These are phyloP conservation scores for Polyodon spathula DNA, from an alignment of 2,113 vertebrate species.

Conservation along the genomic window DNA sequence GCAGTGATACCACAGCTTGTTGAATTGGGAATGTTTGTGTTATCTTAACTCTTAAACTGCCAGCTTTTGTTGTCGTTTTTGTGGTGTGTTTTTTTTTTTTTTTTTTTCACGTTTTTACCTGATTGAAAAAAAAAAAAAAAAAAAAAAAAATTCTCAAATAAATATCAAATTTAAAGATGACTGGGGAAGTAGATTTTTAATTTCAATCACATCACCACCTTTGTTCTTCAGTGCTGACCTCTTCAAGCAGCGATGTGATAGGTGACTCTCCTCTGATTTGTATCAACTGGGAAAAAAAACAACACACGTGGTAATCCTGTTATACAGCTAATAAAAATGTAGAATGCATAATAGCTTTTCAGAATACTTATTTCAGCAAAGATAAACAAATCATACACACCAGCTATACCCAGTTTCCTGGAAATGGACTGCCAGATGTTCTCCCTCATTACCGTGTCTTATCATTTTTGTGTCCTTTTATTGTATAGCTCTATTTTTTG, in stretches of 20 bases:
- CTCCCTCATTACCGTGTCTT: too few species aligned
- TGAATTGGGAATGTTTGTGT: background rate
- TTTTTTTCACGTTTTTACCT: conserved; percentile 16
- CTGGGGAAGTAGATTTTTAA: conserved; percentile 8
- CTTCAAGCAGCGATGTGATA: background rate
- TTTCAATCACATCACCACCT: background rate
- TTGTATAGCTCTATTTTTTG: too few species aligned
- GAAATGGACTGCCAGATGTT: too few species aligned
- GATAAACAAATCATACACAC: too few species aligned
- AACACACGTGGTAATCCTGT: too few species aligned
- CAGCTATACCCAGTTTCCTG: too few species aligned
- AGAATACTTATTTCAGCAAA: too few species aligned
- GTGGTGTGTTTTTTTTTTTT: conserved; percentile 7
- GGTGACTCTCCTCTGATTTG: too few species aligned
- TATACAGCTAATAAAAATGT: too few species aligned
- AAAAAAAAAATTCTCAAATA: conserved; percentile 30
- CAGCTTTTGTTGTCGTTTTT: conserved; percentile 1
- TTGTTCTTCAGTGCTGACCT: conserved; percentile 9
- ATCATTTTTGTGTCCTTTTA: too few species aligned
- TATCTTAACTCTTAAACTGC: conserved; percentile 12
- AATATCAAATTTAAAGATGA: conserved; percentile 13
- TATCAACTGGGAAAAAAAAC: too few species aligned
- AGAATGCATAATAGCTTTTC: too few species aligned
- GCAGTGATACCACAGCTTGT: background rate
- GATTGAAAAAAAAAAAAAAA: conserved; percentile 22